Conservation (phyloP, 2,888 invertebrate species). For the Dasysyrphus albostriatus region DNA sequence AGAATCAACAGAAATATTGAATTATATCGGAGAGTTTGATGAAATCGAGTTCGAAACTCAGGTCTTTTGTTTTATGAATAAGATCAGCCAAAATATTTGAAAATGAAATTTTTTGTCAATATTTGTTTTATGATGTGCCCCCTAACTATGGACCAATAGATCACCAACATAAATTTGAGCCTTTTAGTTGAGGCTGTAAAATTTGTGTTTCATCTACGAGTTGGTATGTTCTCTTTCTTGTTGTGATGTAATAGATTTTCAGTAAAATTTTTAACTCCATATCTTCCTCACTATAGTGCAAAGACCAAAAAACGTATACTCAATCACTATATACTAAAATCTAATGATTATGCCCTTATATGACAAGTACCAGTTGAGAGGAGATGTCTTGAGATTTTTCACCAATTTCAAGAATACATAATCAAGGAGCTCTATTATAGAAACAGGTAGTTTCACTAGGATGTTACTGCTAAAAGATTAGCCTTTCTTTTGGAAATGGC, state of each 20-base stretch:
- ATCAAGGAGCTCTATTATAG: neutral
- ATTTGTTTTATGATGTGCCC: too few species aligned
- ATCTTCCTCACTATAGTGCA: neutral
- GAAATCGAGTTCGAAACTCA: neutral
- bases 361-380: constrained; percentile 48
- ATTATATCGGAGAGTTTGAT: neutral
- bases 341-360: constrained; percentile 70
- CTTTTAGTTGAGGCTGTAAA: neutral
- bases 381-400: constrained; percentile 44
- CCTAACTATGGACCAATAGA: too few species aligned
- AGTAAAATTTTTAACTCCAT: neutral
- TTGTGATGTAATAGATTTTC: neutral
- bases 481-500: constrained; percentile 43
- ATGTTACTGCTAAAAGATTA: neutral
- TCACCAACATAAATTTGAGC: too few species aligned
- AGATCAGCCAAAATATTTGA: neutral
- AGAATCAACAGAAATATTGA: neutral
- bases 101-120: neutral
- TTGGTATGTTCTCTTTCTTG: neutral
- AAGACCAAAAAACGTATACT: constrained; percentile 24
- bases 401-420: neutral
- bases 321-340: constrained; percentile 68
- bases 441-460: constrained; percentile 54
- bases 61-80: neutral
- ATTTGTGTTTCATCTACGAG: neutral